A percentile compares a stretch with the other conserved stretches of the same genome.
Conservation (phyloP, 2,113 vertebrate genomes). For the Scartelaos histophorus region DNA sequence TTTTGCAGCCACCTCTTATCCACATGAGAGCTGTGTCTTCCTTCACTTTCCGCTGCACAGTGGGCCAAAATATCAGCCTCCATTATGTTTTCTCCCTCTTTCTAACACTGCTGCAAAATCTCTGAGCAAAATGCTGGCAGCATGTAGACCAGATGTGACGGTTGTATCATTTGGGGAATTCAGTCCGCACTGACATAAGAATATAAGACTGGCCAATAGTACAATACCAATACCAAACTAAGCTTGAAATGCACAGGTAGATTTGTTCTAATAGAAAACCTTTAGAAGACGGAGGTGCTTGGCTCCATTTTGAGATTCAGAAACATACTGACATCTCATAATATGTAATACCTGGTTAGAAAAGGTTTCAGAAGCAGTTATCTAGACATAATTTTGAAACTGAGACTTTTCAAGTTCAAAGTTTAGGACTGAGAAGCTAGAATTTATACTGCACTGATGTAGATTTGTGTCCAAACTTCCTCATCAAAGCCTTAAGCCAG, state of each 20-base stretch:
- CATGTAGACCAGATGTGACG: constrained; percentile 52
- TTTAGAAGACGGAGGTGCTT: background rate
- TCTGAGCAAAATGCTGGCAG: constrained; percentile 51
- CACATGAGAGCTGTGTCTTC: constrained; percentile 14
- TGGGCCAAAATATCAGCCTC: constrained; percentile 25
- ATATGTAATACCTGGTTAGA: no score
- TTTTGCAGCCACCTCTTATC: constrained; percentile 31
- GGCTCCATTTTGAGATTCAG: background rate
- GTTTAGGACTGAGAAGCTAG: no score
- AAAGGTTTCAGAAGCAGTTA: no score
- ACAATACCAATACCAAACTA: no score
- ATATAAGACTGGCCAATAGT: background rate
- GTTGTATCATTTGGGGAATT: constrained; percentile 36
- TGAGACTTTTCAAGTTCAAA: no score
- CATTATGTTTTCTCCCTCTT: background rate
- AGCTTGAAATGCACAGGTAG: no score
- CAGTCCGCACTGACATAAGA: background rate
- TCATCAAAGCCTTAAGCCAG: no score
- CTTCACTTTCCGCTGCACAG: constrained; percentile 16
- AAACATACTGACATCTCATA: background rate
- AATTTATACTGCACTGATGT: no score
- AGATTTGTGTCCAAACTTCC: no score
- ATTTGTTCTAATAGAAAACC: no score
- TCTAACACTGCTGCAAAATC: constrained; percentile 24
- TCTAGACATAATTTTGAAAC: no score